phyloP scores from a whole-genome alignment of 2,888 invertebrate genomes.

The Tiliacea citrago region DNA sequence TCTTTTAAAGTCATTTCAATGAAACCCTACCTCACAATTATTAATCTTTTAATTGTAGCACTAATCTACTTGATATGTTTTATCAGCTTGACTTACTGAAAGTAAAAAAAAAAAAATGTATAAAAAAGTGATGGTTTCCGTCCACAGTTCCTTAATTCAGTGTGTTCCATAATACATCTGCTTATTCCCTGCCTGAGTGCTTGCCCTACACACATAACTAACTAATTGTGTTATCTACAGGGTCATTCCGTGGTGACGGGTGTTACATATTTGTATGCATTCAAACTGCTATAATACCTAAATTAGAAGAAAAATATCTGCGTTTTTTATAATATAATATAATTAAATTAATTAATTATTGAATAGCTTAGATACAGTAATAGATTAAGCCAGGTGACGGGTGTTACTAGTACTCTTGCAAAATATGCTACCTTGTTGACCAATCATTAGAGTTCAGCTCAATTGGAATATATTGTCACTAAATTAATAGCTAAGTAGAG shows the following conservation, averaged over 20 bases:
- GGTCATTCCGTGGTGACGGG: constrained; percentile 73
- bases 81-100: neutral
- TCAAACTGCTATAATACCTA: too few species aligned
- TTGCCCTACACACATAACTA: constrained; percentile 45
- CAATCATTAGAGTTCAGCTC: too few species aligned
- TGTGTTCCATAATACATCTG: constrained; percentile 13
- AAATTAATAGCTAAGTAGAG: too few species aligned
- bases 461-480: too few species aligned
- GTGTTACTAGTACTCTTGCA: too few species aligned
- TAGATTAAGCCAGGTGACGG: too few species aligned
- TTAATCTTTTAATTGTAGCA: neutral
- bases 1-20: neutral
- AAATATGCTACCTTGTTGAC: too few species aligned
- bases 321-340: too few species aligned
- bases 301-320: too few species aligned
- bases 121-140: neutral
- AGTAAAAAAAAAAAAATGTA: neutral
- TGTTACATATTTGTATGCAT: too few species aligned
- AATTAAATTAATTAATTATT: too few species aligned
- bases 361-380: too few species aligned
- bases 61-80: neutral
- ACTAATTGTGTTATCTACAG: constrained; percentile 88
- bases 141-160: constrained; percentile 43
- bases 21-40: neutral
- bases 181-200: constrained; percentile 31